These are phyloP conservation scores for Prunella himalayana DNA, from an alignment of 2,113 vertebrate genomes.

Conservation along the genomic window DNA sequence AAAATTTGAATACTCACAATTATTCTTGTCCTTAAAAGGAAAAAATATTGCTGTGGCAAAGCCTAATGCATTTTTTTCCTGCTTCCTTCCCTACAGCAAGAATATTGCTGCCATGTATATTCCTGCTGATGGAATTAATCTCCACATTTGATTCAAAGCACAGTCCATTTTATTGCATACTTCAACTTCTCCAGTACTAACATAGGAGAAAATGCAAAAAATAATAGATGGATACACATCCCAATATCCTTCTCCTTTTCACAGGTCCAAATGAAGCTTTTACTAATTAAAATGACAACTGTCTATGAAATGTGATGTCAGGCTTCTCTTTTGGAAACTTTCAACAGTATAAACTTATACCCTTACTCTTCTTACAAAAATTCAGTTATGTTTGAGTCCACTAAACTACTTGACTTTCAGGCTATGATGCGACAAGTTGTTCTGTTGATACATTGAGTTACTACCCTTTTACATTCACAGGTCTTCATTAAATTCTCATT, in stretches of 20 bases:
- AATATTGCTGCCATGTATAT: neutral
- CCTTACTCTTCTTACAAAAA: neutral
- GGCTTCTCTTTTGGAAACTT: neutral
- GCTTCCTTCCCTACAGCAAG: neutral
- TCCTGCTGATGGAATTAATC: neutral
- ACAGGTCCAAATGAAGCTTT: neutral
- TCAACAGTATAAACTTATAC: neutral
- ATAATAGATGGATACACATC: accelerated
- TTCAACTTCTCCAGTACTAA: neutral
- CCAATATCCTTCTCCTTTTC: neutral
- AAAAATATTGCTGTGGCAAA: neutral
- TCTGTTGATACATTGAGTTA: neutral
- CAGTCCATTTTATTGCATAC: neutral
- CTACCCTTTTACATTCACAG: neutral
- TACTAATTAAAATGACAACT: neutral
- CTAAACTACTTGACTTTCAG: neutral
- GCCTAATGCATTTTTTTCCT: neutral
- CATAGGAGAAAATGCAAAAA: neutral
- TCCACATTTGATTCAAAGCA: neutral
- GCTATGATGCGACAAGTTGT: neutral
- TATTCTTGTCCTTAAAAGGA: neutral
- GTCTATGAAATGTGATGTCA: neutral
- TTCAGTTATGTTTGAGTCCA: neutral
- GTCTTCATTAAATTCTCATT: neutral
- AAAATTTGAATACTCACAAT: neutral